Evolutionary conservation across 2,888 invertebrate genomes (phyloP), one percentile per base, ranked within the genome.

Genomic region (Micoletzkya japonica): DNA sequence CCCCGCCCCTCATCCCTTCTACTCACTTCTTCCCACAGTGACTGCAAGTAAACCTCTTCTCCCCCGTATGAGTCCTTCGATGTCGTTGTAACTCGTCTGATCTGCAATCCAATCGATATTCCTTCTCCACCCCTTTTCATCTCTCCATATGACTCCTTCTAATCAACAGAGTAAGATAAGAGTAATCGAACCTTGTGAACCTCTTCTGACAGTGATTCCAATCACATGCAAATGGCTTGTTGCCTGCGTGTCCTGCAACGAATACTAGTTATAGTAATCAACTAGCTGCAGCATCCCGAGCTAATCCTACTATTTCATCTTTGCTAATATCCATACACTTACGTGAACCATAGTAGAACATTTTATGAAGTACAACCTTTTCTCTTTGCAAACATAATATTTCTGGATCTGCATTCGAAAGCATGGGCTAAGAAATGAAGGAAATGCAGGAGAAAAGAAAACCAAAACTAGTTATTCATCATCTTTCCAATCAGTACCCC

Each of bases 31-130:
- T 70, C 54, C 73, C 72, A 72, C 81, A 80, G 49, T 79, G 78
- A 20, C 52, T 57, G 67, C 84, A 84, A 32, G 72, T 73, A 74
- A 84, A 84, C 30, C 80, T 74, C 72, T 84, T 84, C 76, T 85
- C 84, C 59, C 84, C 84, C 2, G 84, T 84, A 71, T 84, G 84
- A 1, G 84, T 84, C 37, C 84, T 69, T 32, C 81, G 75, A 71
- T 84, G 84, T 34, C 84, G 73, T 74, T 84, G 84, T 58, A 84
- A 75, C 70, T 84, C 84, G 76, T 84, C 84, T 67, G 78, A 76
- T 74, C 79, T 78, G 72, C 10, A 78, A 73, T 10, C 32, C 7
- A 59, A 32, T 17, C 7, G 26, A 56, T 24, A 56, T 17, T 10
- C 24, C 14, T 56, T 20, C 56, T 10, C 14, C 24, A 56, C 10